A percentile compares a stretch with the other conserved stretches of the same genome.
phyloP scores from a whole-genome alignment of 2,888 invertebrate genomes.

The Agriopis aurantiaria region DNA sequence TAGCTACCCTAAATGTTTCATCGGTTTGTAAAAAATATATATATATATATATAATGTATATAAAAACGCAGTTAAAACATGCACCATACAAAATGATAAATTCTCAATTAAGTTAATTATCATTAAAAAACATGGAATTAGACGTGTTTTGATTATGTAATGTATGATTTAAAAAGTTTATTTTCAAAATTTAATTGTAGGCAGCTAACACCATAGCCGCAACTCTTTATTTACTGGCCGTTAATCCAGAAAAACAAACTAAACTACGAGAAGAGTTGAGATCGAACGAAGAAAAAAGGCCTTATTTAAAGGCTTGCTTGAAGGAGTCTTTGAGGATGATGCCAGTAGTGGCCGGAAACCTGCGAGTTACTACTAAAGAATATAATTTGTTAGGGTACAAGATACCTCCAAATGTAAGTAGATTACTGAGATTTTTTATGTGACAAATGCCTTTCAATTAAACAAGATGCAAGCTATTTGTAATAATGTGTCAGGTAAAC shows the following conservation, averaged over 20 bases:
- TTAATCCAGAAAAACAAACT: conserved; percentile 88
- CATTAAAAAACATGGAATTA: too few species aligned
- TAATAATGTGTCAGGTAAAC: too few species aligned
- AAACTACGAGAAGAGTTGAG: conserved; percentile 86
- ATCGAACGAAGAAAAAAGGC: conserved; percentile 52
- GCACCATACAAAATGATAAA: too few species aligned
- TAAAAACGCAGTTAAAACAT: too few species aligned
- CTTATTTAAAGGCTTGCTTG: conserved; percentile 90
- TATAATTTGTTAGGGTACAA: conserved; percentile 87
- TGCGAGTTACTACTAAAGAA: conserved; percentile 83
- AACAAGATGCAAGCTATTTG: too few species aligned
- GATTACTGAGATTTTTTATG: not conserved
- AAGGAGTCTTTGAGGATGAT: conserved; percentile 90
- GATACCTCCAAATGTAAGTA: conserved; percentile 86
- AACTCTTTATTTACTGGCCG: conserved; percentile 87
- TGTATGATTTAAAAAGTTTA: too few species aligned
- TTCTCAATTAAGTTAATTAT: too few species aligned
- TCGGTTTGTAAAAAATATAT: too few species aligned
- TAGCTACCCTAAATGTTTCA: too few species aligned
- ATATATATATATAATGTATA: too few species aligned
- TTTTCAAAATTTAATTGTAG: conserved; percentile 59
- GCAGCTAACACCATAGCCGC: conserved; percentile 85
- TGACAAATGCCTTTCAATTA: not conserved
- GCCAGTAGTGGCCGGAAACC: conserved; percentile 86
- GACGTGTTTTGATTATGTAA: too few species aligned